Conservation (phyloP, 2,113 vertebrate genomes). For the Eupsittula cactorum region DNA sequence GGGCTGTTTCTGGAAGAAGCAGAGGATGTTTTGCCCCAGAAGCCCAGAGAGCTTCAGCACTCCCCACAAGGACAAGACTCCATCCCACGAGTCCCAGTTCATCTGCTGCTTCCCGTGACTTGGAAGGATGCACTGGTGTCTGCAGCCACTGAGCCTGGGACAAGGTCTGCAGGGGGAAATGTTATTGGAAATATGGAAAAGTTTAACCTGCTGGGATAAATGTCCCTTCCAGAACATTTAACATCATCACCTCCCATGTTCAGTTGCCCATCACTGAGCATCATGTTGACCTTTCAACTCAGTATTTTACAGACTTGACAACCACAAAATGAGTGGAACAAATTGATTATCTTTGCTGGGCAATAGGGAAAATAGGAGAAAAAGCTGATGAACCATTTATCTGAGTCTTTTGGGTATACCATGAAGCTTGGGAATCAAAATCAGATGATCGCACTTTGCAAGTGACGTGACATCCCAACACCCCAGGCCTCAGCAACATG, state of each 20-base stretch:
- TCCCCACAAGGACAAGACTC: background rate
- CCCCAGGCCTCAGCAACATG: background rate
- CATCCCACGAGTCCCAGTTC: background rate
- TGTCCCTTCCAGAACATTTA: background rate
- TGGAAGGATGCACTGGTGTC: background rate
- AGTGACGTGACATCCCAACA: background rate
- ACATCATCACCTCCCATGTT: background rate
- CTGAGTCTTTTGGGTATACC: background rate
- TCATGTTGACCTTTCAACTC: rapidly evolving
- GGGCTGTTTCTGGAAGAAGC: background rate
- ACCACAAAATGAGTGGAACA: background rate
- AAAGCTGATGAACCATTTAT: background rate
- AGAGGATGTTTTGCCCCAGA: rapidly evolving
- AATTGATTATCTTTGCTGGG: background rate
- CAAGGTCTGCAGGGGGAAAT: background rate
- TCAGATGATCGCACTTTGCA: background rate
- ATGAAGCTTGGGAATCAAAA: background rate
- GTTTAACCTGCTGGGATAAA: background rate
- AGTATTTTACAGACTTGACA: background rate
- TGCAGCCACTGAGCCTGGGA: rapidly evolving
- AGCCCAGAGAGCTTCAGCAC: background rate
- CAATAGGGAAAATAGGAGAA: rapidly evolving
- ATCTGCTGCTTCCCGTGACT: background rate
- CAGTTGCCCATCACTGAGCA: background rate
- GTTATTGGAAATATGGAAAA: background rate